Evolutionary conservation across 92 coral and sea anemone genomes (phyloP), one percentile per base, ranked within the genome.

Genomic region (Metridium senile): DNA sequence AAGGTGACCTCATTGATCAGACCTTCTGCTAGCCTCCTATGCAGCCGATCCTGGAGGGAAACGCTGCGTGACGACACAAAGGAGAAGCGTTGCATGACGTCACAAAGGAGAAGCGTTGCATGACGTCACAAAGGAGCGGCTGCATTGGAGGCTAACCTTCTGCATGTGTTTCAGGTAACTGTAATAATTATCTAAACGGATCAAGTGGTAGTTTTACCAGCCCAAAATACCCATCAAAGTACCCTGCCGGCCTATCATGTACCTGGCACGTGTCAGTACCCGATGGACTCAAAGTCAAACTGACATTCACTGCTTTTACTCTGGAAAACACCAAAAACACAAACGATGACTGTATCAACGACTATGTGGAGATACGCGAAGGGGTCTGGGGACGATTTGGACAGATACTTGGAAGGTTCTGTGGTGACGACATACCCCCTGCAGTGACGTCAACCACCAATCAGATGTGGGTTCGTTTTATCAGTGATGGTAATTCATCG

Each of bases 381-480:
- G 78, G 78, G 51, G 67, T 39, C 29, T 73, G 78, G 78, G 78
- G 67, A 6, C 56, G 68, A 73, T 31, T 30, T 23, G 78, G 78
- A 34, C 4, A 31, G 2, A 58, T 70, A 20, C 87, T 83, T 16
- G 87, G 83, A 11, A 83, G 80, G 34, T 76, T 84, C 26, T 89
- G 93, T 66, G 87, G 87, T 19, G 56, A 66, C 43, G 73, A 27
- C 67, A 57, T 47, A 70, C 89, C 87, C 2, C 70, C 74, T 21
- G 66, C 69, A 13, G 80, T 89, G 61, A 76, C 76, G n/a, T 89
- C 93, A 35, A 77, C 89, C 10, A 61, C 93, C 43, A 84, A 89
- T 69, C 76, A 84, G 66, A 89, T 89, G 89, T 82, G 88, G 85
- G 76, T 89, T 57, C 78, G 68, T 33, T 73, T 73, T 58, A 21